Base-by-base conservation (phyloP, 2,113 vertebrate genomes). In the Oreochromis spilurus region DNA sequence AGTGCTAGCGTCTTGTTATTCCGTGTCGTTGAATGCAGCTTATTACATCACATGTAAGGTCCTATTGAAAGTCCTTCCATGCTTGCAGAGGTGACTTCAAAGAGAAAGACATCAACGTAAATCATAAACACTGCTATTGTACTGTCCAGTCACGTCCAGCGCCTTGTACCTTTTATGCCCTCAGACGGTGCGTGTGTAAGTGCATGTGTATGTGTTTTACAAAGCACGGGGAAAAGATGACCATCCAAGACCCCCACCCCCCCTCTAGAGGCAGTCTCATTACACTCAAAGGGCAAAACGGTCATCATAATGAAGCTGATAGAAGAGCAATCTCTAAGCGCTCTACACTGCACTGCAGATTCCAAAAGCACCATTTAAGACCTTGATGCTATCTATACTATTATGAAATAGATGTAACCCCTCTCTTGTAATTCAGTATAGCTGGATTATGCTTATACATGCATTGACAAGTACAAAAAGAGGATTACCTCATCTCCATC, bases 231-330 rank as follows among this genome's bases (percentile, higher is more conserved):
- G 45, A 87, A 84, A 24, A 88, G 82, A 93, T 91, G 93, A 90
- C 92, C 88, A 87, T 85, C 84, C 57, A 81, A 87, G 79, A 82
- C 72, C 29, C 80, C n/a, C 45, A 43, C 70, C 21, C 38, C 31
- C 58, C 14, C 85, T 79, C 79, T 26, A 94, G 88, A 93, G 80
- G 86, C 93, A 92, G 93, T 89, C 91, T 95, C 92, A 95, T 96
- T 95, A 92, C 81, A 93, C 88, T 94, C 90, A 96, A 93, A 96
- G 95, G 94, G 93, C 94, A 95, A 94, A 95, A 88, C 88, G 94
- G 93, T 94, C 94, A 94, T 90, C 91, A 91, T 94, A 94, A 95
- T 95, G 94, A 95, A 95, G 87, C 89, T 87, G 91, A 94, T 92
- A 88, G 89, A 94, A 84, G 91, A 88, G 84, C 87, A 80, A 87